Percentiles rank a stretch among this genome's conserved stretches.
Conservation (phyloP, 2,888 invertebrate species). For the Thymelicus acteon region DNA sequence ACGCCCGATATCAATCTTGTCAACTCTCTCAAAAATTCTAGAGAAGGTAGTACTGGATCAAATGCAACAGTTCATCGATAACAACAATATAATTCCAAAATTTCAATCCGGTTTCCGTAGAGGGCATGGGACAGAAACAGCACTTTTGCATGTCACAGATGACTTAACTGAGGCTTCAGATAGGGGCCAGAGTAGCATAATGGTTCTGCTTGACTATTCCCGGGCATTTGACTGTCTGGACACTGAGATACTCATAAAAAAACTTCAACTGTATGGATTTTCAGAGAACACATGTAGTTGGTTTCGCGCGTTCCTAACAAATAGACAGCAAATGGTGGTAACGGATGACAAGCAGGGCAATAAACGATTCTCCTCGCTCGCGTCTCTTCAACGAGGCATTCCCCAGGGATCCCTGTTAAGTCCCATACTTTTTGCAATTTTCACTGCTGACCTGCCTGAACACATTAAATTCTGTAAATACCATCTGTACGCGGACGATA, state of each 20-base stretch:
- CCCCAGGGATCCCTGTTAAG: slow-evolving; percentile 13
- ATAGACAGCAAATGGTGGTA: slow-evolving; percentile 27
- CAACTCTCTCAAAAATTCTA: slow-evolving; percentile 36
- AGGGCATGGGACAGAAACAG: background rate
- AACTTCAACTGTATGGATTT: slow-evolving; percentile 33
- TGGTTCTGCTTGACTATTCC: slow-evolving; percentile 34
- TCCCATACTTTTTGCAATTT: slow-evolving; percentile 3
- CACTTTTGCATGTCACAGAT: slow-evolving; percentile 38
- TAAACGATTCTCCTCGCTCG: background rate
- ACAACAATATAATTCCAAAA: slow-evolving; percentile 30
- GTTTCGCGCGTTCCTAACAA: slow-evolving; percentile 35
- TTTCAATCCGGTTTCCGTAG: slow-evolving; percentile 38
- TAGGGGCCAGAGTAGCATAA: slow-evolving; percentile 20
- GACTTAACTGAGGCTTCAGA: slow-evolving; percentile 37
- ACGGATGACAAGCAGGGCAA: background rate
- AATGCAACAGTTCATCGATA: slow-evolving; percentile 31
- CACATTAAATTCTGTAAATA: slow-evolving; percentile 10
- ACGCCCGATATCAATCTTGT: slow-evolving; percentile 45
- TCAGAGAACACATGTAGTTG: slow-evolving; percentile 25
- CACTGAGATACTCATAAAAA: slow-evolving; percentile 20
- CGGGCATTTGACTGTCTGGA: slow-evolving; percentile 38
- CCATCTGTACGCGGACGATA: slow-evolving; percentile 5
- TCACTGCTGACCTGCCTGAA: background rate
- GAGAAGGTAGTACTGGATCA: slow-evolving; percentile 37
- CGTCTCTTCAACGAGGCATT: background rate